Conservation (phyloP, 2,113 vertebrate genomes). For the Percina caprodes region DNA sequence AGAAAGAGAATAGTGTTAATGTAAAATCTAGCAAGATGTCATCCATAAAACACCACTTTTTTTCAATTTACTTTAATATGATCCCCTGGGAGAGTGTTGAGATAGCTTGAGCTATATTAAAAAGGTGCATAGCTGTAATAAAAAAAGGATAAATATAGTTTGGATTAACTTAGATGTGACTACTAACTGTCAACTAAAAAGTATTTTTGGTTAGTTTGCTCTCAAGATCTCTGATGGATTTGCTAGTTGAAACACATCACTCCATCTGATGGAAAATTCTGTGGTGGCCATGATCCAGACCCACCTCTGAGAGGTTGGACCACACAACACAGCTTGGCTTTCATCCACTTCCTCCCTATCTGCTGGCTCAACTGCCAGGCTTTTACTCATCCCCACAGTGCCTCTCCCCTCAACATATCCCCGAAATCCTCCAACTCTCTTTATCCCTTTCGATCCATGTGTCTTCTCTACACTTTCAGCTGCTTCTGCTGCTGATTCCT, state of each 20-base stretch:
- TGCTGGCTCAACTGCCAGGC: slow-evolving; percentile 19
- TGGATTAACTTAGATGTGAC: background rate
- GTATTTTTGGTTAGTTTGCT: background rate
- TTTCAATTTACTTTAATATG: background rate
- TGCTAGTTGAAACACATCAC: slow-evolving; percentile 4
- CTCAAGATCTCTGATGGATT: slow-evolving; percentile 11
- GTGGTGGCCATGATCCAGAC: slow-evolving; percentile 43
- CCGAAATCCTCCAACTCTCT: slow-evolving; percentile 2
- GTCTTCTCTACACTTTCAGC: background rate
- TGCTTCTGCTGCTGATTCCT: background rate
- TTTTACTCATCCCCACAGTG: slow-evolving; percentile 34
- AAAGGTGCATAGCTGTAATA: too few relatives aligned
- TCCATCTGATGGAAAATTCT: slow-evolving; percentile 62
- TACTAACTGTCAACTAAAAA: background rate
- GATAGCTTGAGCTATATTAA: background rate
- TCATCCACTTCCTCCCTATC: slow-evolving; percentile 48
- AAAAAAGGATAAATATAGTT: background rate
- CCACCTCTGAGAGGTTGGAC: slow-evolving; percentile 44
- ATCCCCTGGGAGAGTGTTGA: background rate
- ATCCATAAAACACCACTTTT: background rate
- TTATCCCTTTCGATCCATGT: slow-evolving; percentile 6
- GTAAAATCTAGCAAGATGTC: slow-evolving; percentile 34
- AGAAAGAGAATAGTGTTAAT: slow-evolving; percentile 39
- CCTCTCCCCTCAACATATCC: slow-evolving; percentile 10
- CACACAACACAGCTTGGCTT: slow-evolving; percentile 27